Base-by-base conservation (phyloP, 2,888 invertebrate species). In the Cataglyphis albicans region DNA sequence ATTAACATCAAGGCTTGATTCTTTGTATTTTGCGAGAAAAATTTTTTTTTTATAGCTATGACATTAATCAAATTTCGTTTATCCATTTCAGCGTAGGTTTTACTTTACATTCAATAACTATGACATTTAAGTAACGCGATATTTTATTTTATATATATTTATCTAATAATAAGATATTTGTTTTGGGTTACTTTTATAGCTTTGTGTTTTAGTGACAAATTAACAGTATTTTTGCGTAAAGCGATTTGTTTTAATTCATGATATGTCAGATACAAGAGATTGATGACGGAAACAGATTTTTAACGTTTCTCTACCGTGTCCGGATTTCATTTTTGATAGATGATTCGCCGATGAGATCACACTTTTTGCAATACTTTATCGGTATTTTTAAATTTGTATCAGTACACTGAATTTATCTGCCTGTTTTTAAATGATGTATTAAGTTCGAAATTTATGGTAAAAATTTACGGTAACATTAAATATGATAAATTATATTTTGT, bases 261-360 rank as follows among this genome's bases (percentile, higher is more conserved):
- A 12, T 70, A 32, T 10, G 15, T 32, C 35, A 10, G 32, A 25
- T 18, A 41, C 41, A 21, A 57, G 12, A 48, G 5, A 41, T 78
- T 59, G 57, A 78, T 78, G 70, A 72, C 44, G 78, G 7, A 78
- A 78, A 78, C 32, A 35, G 32, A 59, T 78, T 78, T 75, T 59
- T 70, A 70, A 70, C 68, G 25, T 78, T n/a, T 70, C 32, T 21
- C 41, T 18, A 78, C 59, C 41, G 57, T 68, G 57, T 15, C 41
- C 57, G 29, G 68, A 68, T 78, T 70, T 70, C 21, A 18, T 68
- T 48, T 48, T 57, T 78, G 59, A 78, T 32, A 21, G 44, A 78
- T 70, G 72, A 59, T 59, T 32, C 5, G 18, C 15, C 78, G 72
- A 78, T 78, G 70, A 78, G 44, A 70, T 5, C 3, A 67, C 44